phyloP scores from a whole-genome alignment of 1,140 invertebrate genomes.

The Lasioglossum baleicum region DNA sequence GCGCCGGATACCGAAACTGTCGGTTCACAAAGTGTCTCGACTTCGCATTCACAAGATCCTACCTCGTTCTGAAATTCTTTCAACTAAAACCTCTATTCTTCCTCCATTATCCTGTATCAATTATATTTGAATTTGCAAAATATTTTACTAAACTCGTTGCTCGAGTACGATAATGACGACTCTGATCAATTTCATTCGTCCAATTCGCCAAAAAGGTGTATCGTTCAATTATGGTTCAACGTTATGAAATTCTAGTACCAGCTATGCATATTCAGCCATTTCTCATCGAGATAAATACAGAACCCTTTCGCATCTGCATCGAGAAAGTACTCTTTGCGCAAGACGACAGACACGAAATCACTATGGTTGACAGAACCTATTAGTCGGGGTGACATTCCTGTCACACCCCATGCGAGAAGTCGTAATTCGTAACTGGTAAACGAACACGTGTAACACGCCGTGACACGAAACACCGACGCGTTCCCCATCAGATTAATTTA shows the following conservation, averaged over 20 bases:
- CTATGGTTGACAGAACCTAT: conserved; percentile 64
- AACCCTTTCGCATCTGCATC: too few relatives aligned
- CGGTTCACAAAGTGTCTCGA: conserved; percentile 48
- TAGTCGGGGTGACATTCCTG: conserved; percentile 63
- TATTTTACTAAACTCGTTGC: too few relatives aligned
- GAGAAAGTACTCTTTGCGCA: conserved; percentile 18
- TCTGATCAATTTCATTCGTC: too few relatives aligned
- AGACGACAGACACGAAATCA: conserved; percentile 39
- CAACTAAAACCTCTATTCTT: too few relatives aligned
- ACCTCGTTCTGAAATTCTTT: not conserved
- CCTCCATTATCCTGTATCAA: too few relatives aligned
- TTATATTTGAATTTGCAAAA: too few relatives aligned
- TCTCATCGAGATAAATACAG: too few relatives aligned
- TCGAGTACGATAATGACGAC: too few relatives aligned
- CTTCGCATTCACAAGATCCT: conserved; percentile 1
- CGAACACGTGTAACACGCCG: conserved; percentile 63
- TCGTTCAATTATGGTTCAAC: too few relatives aligned
- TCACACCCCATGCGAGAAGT: conserved; percentile 46
- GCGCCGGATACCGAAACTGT: conserved; percentile 71
- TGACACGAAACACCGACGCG: conserved; percentile 32
- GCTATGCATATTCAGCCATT: too few relatives aligned
- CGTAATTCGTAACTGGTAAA: conserved; percentile 64
- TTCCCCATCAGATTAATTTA: conserved; percentile 59
- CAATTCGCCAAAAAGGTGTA: too few relatives aligned
- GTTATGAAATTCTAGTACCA: too few relatives aligned